Conservation (phyloP, 2,113 vertebrate species). For the Pelvicachromis taeniatus region DNA sequence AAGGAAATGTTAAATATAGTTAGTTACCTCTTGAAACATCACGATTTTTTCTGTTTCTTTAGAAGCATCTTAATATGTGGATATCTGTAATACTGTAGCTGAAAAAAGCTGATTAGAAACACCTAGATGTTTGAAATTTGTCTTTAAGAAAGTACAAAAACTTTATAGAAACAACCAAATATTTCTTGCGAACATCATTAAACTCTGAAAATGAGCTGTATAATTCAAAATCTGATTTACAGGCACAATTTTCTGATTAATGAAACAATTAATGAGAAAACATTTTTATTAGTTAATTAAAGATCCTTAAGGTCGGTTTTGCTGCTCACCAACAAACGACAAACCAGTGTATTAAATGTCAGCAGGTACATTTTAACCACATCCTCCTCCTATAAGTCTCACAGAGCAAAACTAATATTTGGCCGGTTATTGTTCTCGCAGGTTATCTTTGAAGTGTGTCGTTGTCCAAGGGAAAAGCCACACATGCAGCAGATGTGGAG, state of each 20-base stretch:
- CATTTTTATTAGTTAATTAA: not conserved
- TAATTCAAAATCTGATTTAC: not conserved
- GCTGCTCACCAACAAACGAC: not conserved
- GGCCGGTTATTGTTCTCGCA: constrained; percentile 40
- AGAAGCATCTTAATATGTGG: not conserved
- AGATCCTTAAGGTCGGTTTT: not conserved
- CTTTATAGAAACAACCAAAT: not conserved
- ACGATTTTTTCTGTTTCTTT: not conserved
- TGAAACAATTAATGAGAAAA: not conserved
- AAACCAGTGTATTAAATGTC: constrained; percentile 31
- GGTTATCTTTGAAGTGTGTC: constrained; percentile 30
- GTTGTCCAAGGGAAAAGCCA: not conserved
- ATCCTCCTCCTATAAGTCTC: not conserved
- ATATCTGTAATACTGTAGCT: not conserved
- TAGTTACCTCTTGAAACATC: not conserved
- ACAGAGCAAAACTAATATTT: constrained; percentile 60
- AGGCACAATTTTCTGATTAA: not conserved
- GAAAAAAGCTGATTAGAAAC: not conserved
- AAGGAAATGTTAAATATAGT: not conserved
- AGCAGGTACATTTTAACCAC: not conserved
- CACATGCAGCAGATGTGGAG: not conserved
- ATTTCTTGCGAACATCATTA: not conserved
- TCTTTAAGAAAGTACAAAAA: not conserved
- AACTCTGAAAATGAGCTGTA: not conserved
- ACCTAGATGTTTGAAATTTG: not conserved